Evolutionary conservation across 2,113 vertebrate genomes (phyloP).

Genomic region (Protobothrops flavoviridis): DNA sequence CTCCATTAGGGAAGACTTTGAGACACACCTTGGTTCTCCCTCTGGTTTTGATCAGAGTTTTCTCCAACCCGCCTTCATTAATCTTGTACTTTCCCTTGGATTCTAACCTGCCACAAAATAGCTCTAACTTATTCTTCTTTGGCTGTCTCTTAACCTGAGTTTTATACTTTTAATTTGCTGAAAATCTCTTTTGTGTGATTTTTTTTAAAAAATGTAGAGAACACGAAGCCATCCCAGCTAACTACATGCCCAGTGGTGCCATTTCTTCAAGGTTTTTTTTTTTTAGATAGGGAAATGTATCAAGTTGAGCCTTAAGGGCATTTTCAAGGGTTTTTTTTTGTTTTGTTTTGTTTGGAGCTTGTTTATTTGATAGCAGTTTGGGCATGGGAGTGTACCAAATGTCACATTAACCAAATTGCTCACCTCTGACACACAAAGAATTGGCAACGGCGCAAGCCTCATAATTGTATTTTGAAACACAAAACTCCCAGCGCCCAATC

Average conservation of each 20-base stretch:
- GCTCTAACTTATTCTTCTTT: background rate
- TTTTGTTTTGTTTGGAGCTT: background rate
- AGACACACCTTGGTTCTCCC: background rate
- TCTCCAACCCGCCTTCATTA: background rate
- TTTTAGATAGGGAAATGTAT: background rate
- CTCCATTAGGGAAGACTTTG: background rate
- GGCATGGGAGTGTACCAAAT: background rate
- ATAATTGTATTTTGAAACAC: background rate
- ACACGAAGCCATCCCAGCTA: background rate
- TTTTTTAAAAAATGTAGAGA: background rate
- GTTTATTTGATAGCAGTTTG: background rate
- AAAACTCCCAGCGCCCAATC: background rate
- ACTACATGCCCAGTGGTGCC: background rate
- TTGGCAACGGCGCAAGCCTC: background rate
- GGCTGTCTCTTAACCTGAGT: background rate
- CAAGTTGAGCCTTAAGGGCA: background rate
- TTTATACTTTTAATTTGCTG: background rate
- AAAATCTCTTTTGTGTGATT: background rate
- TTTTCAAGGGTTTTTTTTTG: background rate
- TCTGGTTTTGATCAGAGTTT: background rate
- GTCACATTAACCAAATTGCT: background rate
- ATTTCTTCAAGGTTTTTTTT: background rate
- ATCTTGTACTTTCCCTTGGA: background rate
- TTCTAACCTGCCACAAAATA: background rate
- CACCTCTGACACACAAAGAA: background rate